Evolutionary conservation across 2,888 invertebrate species (phyloP).

Genomic region (Idaea straminata): DNA sequence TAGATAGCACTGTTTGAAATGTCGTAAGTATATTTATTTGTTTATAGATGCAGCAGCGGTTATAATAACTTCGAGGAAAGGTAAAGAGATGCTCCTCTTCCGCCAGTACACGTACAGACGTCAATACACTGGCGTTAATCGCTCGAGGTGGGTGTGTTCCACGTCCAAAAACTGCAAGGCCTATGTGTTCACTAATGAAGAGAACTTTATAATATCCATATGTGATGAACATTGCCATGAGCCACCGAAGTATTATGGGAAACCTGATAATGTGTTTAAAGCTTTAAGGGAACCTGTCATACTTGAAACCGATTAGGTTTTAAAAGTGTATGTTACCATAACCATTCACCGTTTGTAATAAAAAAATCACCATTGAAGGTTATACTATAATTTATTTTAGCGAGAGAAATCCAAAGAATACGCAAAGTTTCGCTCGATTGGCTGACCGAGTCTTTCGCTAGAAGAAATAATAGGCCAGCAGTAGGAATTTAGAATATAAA

Average conservation of each 20-base stretch:
- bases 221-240: constrained; percentile 60
- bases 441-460: too few species aligned
- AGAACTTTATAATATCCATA: constrained; percentile 53
- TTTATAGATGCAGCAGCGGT: constrained; percentile 58
- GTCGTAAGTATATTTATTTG: not conserved
- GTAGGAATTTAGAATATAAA: too few species aligned
- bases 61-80: constrained; percentile 67
- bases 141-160: constrained; percentile 67
- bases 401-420: too few species aligned
- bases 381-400: too few species aligned
- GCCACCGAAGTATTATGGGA: constrained; percentile 68
- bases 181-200: constrained; percentile 56
- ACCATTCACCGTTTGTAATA: too few species aligned
- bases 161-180: constrained; percentile 66
- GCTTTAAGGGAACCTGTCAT: constrained; percentile 56
- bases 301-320: constrained; percentile 40
- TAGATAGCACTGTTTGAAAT: not conserved
- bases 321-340: too few species aligned
- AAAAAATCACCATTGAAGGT: too few species aligned
- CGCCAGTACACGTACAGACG: constrained; percentile 64
- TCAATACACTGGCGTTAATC: constrained; percentile 51
- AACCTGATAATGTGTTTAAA: constrained; percentile 56
- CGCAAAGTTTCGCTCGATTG: too few species aligned
- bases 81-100: constrained; percentile 66
- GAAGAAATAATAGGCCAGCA: too few species aligned